Evolutionary conservation across 2,797 vertebrate genomes (phyloP).

Genomic region (Myotis planiceps): DNA sequence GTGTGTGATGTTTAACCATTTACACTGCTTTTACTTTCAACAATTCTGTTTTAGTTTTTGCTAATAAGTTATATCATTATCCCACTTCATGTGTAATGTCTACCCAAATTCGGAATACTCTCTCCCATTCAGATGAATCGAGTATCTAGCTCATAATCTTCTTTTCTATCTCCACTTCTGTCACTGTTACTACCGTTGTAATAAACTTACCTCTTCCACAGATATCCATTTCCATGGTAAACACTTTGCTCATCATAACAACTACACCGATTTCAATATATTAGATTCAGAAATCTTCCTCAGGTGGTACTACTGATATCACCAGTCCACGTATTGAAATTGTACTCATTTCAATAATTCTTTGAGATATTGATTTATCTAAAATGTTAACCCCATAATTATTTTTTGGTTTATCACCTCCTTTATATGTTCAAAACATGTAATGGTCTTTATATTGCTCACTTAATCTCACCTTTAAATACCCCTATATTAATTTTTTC

Average conservation of each 20-base stretch:
- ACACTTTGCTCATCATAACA: not conserved
- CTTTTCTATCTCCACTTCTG: not conserved
- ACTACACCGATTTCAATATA: not conserved
- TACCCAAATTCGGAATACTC: not conserved
- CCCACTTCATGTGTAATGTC: not conserved
- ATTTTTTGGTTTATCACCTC: not conserved
- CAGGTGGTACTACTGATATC: not conserved
- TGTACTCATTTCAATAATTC: not conserved
- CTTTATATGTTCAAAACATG: not conserved
- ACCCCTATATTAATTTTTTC: not conserved
- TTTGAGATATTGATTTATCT: not conserved
- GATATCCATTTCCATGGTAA: not conserved
- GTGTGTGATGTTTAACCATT: not conserved
- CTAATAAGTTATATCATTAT: not conserved
- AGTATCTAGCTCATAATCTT: not conserved
- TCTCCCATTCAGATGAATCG: not conserved
- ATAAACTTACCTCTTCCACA: not conserved
- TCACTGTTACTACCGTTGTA: not conserved
- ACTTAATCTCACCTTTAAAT: not conserved
- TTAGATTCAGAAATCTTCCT: not conserved
- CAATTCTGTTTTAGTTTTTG: not conserved
- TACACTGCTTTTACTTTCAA: not conserved
- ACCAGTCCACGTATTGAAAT: not conserved
- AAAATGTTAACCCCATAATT: not conserved
- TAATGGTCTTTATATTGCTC: not conserved